Percentiles rank a stretch among this genome's conserved stretches.
Conservation (phyloP, 2,888 invertebrate species). For the Erebia epiphron region DNA sequence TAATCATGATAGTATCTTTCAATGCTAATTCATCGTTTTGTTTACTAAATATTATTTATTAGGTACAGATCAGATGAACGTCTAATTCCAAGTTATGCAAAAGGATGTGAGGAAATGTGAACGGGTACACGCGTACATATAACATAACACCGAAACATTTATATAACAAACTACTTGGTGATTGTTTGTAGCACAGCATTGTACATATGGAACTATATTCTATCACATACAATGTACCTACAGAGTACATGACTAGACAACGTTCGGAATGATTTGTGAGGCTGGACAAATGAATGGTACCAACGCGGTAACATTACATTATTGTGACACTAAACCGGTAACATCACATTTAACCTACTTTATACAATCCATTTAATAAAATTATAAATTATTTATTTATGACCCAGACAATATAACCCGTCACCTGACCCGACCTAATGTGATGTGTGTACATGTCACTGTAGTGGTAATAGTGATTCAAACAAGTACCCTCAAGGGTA, state of each 20-base stretch:
- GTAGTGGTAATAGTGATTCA: too few species aligned
- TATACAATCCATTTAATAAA: slow-evolving; percentile 67
- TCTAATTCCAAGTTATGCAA: slow-evolving; percentile 14
- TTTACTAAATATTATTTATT: not conserved
- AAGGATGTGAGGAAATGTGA: slow-evolving; percentile 29
- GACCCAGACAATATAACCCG: not conserved
- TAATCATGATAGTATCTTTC: not conserved
- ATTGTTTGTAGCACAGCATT: slow-evolving; percentile 61
- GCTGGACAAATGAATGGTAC: slow-evolving; percentile 44
- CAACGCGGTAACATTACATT: slow-evolving; percentile 34
- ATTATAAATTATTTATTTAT: slow-evolving; percentile 34
- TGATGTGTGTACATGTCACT: too few species aligned
- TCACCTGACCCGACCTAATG: too few species aligned
- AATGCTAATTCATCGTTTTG: not conserved
- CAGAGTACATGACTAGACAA: slow-evolving; percentile 69
- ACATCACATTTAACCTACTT: slow-evolving; percentile 73
- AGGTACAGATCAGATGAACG: not conserved
- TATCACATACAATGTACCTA: slow-evolving; percentile 67
- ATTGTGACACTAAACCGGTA: slow-evolving; percentile 50
- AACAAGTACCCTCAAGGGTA: too few species aligned
- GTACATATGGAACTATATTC: slow-evolving; percentile 57
- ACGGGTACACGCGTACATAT: slow-evolving; percentile 47
- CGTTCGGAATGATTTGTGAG: slow-evolving; percentile 61
- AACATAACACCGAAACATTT: slow-evolving; percentile 52
- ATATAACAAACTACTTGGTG: slow-evolving; percentile 60